Evolutionary conservation across 37 sponge, comb jelly and placozoan species (phyloP).

Genomic region (Cladorhizidae sp.): DNA sequence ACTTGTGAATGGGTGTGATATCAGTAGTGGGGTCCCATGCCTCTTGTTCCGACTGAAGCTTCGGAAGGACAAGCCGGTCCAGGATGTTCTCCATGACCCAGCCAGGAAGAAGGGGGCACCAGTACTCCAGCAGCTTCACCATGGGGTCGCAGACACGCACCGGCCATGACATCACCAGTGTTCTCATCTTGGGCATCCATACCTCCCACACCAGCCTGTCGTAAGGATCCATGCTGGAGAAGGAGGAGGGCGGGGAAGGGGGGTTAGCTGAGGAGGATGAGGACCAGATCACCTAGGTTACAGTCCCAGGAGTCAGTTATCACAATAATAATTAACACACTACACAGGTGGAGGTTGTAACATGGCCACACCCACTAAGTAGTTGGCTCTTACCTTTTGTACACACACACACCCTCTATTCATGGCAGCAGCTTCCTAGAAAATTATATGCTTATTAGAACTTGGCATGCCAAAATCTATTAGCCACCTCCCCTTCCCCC

Average conservation of each 20-base stretch:
- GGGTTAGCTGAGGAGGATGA: too few relatives aligned
- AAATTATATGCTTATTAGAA: too few relatives aligned
- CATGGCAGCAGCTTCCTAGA: too few relatives aligned
- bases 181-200: conserved; percentile 90
- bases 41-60: conserved; percentile 78
- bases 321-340: too few relatives aligned
- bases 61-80: conserved; percentile 80
- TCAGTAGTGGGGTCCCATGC: conserved; percentile 95
- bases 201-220: conserved; percentile 91
- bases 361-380: too few relatives aligned
- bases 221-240: conserved; percentile 75
- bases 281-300: too few relatives aligned
- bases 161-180: conserved; percentile 42
- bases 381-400: too few relatives aligned
- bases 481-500: too few relatives aligned
- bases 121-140: conserved; percentile 81
- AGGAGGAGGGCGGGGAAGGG: background rate
- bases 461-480: too few relatives aligned
- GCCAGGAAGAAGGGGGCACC: conserved; percentile 74
- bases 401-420: too few relatives aligned
- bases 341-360: too few relatives aligned
- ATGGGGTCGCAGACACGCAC: conserved; percentile 47
- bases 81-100: conserved; percentile 89
- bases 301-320: too few relatives aligned
- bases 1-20: conserved; percentile 89